Percentiles rank a stretch among this genome's conserved stretches.
phyloP scores from a whole-genome alignment of 2,113 vertebrate species.

The Apteryx mantelli region DNA sequence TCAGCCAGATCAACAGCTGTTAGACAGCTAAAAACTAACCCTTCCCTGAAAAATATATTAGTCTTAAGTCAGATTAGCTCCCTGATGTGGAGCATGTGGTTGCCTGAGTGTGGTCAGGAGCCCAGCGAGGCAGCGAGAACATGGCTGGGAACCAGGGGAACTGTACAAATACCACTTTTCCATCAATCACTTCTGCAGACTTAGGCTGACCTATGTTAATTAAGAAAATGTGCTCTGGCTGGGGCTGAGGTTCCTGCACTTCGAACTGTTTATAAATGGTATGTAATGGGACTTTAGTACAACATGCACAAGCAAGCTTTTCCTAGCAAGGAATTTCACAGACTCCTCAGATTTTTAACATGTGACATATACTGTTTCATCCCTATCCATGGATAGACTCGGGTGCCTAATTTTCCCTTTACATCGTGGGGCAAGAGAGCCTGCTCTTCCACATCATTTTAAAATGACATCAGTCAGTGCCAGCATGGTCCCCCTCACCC shows the following conservation, averaged over 20 bases:
- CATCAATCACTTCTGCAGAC: background rate
- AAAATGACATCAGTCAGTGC: background rate
- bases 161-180: background rate
- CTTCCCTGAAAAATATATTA: background rate
- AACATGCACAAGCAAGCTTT: background rate
- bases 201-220: background rate
- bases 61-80: background rate
- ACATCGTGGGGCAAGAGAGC: background rate
- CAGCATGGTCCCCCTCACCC: background rate
- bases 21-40: background rate
- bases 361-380: background rate
- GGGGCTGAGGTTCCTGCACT: background rate
- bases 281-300: background rate
- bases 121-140: background rate
- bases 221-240: background rate
- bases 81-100: background rate
- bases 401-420: background rate
- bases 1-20: background rate
- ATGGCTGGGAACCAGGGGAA: background rate
- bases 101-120: background rate
- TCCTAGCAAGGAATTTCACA: background rate
- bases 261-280: background rate
- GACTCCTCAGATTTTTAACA: background rate
- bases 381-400: background rate
- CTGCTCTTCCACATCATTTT: background rate